A percentile compares a stretch with the other conserved stretches of the same genome.
These are phyloP conservation scores for Monopterus albus DNA, from an alignment of 2,113 vertebrate genomes.

Conservation along the genomic window DNA sequence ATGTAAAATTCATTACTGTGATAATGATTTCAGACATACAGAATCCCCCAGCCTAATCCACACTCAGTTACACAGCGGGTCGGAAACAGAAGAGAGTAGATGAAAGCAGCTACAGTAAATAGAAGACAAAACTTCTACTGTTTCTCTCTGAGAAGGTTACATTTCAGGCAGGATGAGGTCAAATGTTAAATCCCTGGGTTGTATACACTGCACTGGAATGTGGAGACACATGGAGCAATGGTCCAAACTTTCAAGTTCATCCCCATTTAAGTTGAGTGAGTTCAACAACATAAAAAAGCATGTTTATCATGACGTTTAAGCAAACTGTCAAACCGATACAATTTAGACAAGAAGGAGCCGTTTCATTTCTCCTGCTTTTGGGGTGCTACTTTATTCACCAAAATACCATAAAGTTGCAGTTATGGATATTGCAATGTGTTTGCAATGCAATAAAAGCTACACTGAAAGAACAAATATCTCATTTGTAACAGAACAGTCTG, in stretches of 20 bases:
- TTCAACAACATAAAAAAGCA: background rate
- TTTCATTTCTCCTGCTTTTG: background rate
- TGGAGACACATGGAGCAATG: conserved; percentile 51
- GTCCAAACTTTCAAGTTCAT: conserved; percentile 21
- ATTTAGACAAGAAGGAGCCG: too few species aligned
- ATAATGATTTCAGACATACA: conserved; percentile 11
- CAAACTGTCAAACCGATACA: background rate
- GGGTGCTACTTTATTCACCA: background rate
- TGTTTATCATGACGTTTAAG: background rate
- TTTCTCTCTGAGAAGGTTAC: conserved; percentile 37
- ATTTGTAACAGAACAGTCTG: too few species aligned
- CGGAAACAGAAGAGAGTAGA: background rate
- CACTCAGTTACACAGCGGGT: background rate
- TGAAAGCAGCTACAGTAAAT: background rate
- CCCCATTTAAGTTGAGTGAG: background rate
- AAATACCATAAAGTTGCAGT: background rate
- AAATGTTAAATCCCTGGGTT: conserved; percentile 61
- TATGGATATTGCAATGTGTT: background rate
- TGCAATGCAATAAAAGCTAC: background rate
- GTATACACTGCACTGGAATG: conserved; percentile 63
- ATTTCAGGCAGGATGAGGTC: conserved; percentile 59
- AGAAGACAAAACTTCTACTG: conserved; percentile 38
- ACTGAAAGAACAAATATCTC: too few species aligned
- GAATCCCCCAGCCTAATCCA: background rate
- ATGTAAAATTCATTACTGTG: background rate